Percentiles rank a stretch among this genome's conserved stretches.
Conservation (phyloP, 2,797 vertebrate species). For the Telmatherina bonti region DNA sequence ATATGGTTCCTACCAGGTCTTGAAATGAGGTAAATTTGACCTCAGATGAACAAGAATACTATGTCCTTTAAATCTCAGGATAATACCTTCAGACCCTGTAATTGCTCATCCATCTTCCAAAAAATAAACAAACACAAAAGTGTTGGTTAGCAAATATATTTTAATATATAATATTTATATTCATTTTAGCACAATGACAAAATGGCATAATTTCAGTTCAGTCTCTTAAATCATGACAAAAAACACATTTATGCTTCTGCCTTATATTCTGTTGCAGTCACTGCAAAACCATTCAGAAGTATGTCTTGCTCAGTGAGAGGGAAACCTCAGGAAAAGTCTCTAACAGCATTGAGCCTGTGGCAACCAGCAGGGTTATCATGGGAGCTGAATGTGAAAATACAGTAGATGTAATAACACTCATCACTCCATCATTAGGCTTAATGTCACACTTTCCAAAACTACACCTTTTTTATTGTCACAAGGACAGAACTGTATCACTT, state of each 20-base stretch:
- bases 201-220: conserved; percentile 83
- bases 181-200: conserved; percentile 87
- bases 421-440: conserved; percentile 21
- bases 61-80: too few relatives aligned
- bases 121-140: conserved; percentile 27
- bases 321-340: conserved; percentile 55
- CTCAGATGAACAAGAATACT: too few relatives aligned
- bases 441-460: conserved; percentile 12
- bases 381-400: conserved; percentile 25
- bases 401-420: conserved; percentile 11
- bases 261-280: conserved; percentile 59
- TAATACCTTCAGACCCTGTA: neutral
- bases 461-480: neutral
- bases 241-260: conserved; percentile 64
- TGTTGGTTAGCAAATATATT: conserved; percentile 88
- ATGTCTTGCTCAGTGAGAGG: conserved; percentile 50
- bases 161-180: conserved; percentile 88
- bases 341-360: conserved; percentile 74
- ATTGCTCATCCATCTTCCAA: neutral
- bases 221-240: conserved; percentile 83
- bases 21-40: too few relatives aligned
- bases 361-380: conserved; percentile 36
- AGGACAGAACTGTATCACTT: neutral
- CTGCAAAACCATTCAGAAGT: conserved; percentile 58
- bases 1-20: too few relatives aligned